Evolutionary conservation across 2,888 invertebrate genomes (phyloP).

Genomic region (Diarsia mendica): DNA sequence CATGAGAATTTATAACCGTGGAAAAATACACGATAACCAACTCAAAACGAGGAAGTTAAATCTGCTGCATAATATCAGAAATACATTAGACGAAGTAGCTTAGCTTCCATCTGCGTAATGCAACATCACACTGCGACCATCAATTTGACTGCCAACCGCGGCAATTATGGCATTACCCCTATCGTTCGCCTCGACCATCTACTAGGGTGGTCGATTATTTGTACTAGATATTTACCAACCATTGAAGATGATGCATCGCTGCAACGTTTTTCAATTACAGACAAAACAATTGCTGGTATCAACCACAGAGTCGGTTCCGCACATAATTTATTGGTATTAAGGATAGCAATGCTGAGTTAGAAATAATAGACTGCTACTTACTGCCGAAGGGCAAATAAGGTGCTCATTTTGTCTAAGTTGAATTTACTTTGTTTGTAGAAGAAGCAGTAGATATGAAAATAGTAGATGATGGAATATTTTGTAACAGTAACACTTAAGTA

Average conservation of each 20-base stretch:
- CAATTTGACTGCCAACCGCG: constrained; percentile 53
- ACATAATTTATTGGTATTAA: constrained; percentile 52
- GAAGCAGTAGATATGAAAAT: constrained; percentile 2
- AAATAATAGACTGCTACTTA: constrained; percentile 46
- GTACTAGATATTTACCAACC: constrained; percentile 52
- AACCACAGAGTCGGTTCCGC: constrained; percentile 22
- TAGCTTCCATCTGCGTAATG: constrained; percentile 49
- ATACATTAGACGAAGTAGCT: constrained; percentile 26
- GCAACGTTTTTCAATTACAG: constrained; percentile 59
- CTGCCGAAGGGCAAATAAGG: constrained; percentile 37
- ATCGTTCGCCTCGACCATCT: constrained; percentile 15
- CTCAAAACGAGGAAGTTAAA: constrained; percentile 17
- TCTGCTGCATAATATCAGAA: constrained; percentile 33
- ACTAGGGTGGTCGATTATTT: constrained; percentile 55
- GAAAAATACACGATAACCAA: neutral
- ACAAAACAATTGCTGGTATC: constrained; percentile 53
- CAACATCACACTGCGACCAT: constrained; percentile 51
- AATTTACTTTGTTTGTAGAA: constrained; percentile 36
- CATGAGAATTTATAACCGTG: neutral
- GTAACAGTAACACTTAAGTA: neutral
- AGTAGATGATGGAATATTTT: neutral
- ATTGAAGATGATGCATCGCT: constrained; percentile 48
- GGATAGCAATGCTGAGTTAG: constrained; percentile 36
- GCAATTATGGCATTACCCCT: constrained; percentile 56
- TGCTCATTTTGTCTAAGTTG: constrained; percentile 25